These are phyloP conservation scores for Dipus sagitta DNA, from an alignment of 2,797 vertebrate species.

Conservation along the genomic window DNA sequence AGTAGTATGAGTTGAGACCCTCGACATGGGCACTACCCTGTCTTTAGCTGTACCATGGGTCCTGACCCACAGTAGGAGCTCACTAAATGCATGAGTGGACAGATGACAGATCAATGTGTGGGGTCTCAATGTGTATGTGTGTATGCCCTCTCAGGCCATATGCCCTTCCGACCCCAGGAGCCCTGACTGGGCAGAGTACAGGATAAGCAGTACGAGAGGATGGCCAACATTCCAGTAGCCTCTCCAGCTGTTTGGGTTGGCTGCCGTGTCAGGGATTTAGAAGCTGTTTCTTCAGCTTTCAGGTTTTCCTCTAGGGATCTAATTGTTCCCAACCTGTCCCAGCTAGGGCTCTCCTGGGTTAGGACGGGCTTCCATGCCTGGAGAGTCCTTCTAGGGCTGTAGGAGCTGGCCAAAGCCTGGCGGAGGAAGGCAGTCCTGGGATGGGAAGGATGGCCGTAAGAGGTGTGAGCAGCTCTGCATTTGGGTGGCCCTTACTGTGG, in stretches of 20 bases:
- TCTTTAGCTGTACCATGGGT: neutral
- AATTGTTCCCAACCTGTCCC: constrained; percentile 86
- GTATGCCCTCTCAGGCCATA: neutral
- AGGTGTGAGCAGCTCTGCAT: neutral
- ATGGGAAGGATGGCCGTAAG: neutral
- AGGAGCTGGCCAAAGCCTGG: neutral
- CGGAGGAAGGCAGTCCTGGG: neutral
- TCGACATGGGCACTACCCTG: neutral
- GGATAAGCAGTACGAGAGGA: constrained; percentile 83
- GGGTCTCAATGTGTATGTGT: neutral
- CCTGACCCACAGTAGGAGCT: neutral
- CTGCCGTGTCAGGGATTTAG: constrained; percentile 91
- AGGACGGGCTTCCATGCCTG: neutral
- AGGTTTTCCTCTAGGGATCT: constrained; percentile 88
- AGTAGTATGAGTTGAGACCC: neutral
- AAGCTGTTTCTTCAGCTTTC: constrained; percentile 86
- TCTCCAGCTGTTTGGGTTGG: constrained; percentile 88
- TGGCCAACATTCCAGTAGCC: constrained; percentile 88
- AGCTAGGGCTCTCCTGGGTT: too few species aligned
- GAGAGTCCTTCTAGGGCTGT: neutral
- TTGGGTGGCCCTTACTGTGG: neutral
- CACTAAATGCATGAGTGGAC: neutral
- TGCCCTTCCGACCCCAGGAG: constrained; percentile 33
- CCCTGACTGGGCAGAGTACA: constrained; percentile 67
- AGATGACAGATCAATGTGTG: neutral